A percentile compares a stretch with the other conserved stretches of the same genome.
These are phyloP conservation scores for Apostichopus parvimensis DNA, from an alignment of 35 echinoderm and acorn worm species.

Conservation along the genomic window DNA sequence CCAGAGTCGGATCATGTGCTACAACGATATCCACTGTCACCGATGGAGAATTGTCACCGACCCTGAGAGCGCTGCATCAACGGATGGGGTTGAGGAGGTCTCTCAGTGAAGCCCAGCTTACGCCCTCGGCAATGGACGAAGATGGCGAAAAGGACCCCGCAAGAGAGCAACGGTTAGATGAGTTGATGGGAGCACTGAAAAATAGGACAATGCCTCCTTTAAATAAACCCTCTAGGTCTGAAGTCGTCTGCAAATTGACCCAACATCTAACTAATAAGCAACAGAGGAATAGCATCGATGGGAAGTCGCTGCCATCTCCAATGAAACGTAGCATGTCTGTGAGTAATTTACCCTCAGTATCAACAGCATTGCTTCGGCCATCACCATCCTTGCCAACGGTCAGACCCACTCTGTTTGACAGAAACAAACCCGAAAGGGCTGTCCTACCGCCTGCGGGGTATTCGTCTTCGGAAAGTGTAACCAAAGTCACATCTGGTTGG, in stretches of 20 bases:
- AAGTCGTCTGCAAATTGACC: slow-evolving; percentile 94
- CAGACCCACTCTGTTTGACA: neutral
- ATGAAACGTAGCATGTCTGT: slow-evolving; percentile 41
- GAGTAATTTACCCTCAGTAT: slow-evolving; percentile 23
- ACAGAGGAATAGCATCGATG: slow-evolving; percentile 52
- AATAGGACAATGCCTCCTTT: slow-evolving; percentile 47
- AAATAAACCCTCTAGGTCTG: slow-evolving; percentile 85
- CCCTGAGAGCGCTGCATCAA: slow-evolving; percentile 32
- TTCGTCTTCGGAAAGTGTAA: neutral
- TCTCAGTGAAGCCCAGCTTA: neutral
- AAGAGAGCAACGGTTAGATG: slow-evolving; percentile 50
- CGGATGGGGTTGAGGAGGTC: slow-evolving; percentile 35
- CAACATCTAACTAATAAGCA: slow-evolving; percentile 93
- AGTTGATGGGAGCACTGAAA: slow-evolving; percentile 60
- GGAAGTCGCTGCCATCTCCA: neutral
- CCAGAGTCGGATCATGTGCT: neutral
- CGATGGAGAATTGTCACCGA: neutral
- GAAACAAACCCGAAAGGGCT: neutral
- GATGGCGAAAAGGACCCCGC: slow-evolving; percentile 36
- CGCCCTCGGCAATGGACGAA: neutral
- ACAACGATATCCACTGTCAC: neutral
- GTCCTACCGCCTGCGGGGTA: neutral
- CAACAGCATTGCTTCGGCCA: neutral
- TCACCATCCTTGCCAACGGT: slow-evolving; percentile 35
- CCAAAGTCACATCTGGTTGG: neutral